phyloP scores from a whole-genome alignment of 2,888 invertebrate species.

The Malacosoma neustria region DNA sequence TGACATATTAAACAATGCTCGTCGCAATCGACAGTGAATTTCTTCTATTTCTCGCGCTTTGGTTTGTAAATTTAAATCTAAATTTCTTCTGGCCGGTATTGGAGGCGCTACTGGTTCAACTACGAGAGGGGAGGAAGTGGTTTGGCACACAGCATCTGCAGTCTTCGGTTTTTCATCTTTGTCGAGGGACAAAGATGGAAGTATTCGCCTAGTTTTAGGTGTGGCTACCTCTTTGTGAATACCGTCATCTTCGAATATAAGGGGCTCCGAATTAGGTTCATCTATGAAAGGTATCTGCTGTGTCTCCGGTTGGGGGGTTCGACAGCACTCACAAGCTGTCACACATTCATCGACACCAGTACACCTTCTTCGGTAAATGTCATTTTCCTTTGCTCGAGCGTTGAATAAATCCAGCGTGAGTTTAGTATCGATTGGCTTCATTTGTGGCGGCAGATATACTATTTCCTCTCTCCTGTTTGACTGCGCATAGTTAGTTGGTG shows the following conservation, averaged over 20 bases:
- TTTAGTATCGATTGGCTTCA: conserved; percentile 56
- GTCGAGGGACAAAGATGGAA: conserved; percentile 59
- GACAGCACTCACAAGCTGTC: conserved; percentile 63
- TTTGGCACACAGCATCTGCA: conserved; percentile 57
- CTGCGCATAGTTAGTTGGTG: conserved; percentile 37
- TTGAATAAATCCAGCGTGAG: conserved; percentile 53
- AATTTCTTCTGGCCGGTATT: conserved; percentile 24
- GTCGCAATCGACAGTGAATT: conserved; percentile 46
- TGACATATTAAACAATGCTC: conserved; percentile 46
- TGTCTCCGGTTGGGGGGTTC: conserved; percentile 57
- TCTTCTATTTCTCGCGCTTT: conserved; percentile 37
- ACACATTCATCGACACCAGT: conserved; percentile 56
- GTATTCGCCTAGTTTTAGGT: conserved; percentile 56
- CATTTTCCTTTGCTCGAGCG: conserved; percentile 26
- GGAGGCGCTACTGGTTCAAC: conserved; percentile 15
- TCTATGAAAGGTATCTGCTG: conserved; percentile 63
- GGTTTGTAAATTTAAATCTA: conserved; percentile 39
- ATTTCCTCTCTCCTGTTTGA: conserved; percentile 45
- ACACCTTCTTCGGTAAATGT: conserved; percentile 40
- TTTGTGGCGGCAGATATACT: conserved; percentile 49
- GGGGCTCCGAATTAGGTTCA: conserved; percentile 57
- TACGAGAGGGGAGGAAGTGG: conserved; percentile 38
- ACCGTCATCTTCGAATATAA: conserved; percentile 58
- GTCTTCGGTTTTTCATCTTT: conserved; percentile 44
- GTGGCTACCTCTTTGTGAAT: conserved; percentile 39